A percentile compares a stretch with the other conserved stretches of the same genome.
Conservation (phyloP, 1,140 invertebrate genomes). For the Listronotus oregonensis region DNA sequence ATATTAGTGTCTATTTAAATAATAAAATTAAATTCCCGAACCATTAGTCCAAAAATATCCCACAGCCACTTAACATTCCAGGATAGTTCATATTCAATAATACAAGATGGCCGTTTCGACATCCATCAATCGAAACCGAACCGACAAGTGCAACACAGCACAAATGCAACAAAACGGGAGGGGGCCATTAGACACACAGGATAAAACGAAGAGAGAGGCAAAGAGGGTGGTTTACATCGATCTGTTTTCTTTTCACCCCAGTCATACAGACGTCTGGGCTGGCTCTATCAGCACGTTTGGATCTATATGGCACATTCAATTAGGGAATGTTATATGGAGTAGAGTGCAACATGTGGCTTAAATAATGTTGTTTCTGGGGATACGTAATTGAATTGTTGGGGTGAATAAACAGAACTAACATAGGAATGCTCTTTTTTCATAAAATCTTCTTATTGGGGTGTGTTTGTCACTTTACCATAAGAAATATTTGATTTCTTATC, state of each 20-base stretch:
- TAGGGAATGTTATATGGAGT: slow-evolving; percentile 37
- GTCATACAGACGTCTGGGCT: slow-evolving; percentile 53
- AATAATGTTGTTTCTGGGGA: slow-evolving; percentile 34
- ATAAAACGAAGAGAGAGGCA: slow-evolving; percentile 11
- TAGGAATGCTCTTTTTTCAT: slow-evolving; percentile 25
- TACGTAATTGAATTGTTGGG: slow-evolving; percentile 35
- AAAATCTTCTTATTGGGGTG: neutral
- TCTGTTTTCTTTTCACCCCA: slow-evolving; percentile 45
- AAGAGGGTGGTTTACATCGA: slow-evolving; percentile 45
- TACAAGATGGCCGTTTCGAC: slow-evolving; percentile 43
- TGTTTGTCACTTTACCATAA: neutral
- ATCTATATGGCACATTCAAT: slow-evolving; percentile 46
- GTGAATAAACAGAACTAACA: slow-evolving; percentile 25
- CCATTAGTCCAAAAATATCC: no score
- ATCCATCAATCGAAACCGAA: slow-evolving; percentile 13
- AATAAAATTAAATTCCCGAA: no score
- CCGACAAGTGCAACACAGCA: slow-evolving; percentile 17
- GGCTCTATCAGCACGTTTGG: slow-evolving; percentile 43
- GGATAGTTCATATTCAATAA: neutral
- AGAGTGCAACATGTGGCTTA: slow-evolving; percentile 41
- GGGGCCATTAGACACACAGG: neutral
- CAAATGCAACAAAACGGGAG: slow-evolving; percentile 23
- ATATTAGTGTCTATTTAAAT: no score
- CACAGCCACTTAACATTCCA: slow-evolving; percentile 1
- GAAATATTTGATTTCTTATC: neutral